phyloP scores from a whole-genome alignment of 2,113 vertebrate species.

The Notarius quadriscutis region DNA sequence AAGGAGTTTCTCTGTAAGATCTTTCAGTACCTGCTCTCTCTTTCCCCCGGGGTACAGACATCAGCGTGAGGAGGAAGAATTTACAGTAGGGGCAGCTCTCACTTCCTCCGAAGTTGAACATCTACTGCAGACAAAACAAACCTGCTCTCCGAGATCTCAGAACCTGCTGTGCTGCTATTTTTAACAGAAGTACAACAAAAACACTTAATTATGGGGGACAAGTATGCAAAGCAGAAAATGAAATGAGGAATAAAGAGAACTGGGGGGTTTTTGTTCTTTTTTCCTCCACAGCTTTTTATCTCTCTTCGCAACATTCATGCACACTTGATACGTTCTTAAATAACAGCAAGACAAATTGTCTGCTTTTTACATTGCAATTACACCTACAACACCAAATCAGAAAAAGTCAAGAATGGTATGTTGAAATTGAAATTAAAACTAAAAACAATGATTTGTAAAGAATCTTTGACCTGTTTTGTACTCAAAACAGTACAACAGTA shows the following conservation, averaged over 20 bases:
- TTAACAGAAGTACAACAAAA: slow-evolving; percentile 34
- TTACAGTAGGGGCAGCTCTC: slow-evolving; percentile 5
- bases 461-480: too few species aligned
- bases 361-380: slow-evolving; percentile 15
- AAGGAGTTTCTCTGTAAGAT: not conserved
- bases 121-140: slow-evolving; percentile 29
- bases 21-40: not conserved
- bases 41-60: not conserved
- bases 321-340: not conserved
- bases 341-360: slow-evolving; percentile 19
- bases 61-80: not conserved
- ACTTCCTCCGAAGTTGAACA: slow-evolving; percentile 23
- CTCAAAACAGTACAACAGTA: too few species aligned
- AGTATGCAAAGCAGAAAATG: not conserved
- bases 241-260: slow-evolving; percentile 1
- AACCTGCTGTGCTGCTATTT: slow-evolving; percentile 20
- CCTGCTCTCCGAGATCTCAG: not conserved
- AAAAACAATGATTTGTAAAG: too few species aligned
- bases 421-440: too few species aligned
- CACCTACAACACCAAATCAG: not conserved
- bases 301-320: not conserved
- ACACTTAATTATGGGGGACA: slow-evolving; percentile 23
- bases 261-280: not conserved
- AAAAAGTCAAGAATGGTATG: too few species aligned
- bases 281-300: not conserved